phyloP scores from a whole-genome alignment of 2,113 vertebrate species.

The Jacana jacana region DNA sequence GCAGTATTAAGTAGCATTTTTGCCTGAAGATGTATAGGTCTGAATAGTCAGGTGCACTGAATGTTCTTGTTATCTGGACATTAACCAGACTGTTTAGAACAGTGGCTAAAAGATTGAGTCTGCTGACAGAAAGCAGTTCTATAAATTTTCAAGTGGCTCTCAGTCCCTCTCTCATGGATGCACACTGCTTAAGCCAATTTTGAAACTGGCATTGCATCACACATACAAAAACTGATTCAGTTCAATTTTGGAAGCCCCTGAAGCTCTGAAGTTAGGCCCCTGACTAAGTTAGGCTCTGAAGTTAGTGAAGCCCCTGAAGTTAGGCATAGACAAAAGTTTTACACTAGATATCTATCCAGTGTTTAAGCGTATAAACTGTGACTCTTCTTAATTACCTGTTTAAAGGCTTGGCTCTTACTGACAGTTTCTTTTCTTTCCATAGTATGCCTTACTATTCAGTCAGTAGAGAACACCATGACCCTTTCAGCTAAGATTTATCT shows the following conservation, averaged over 20 bases:
- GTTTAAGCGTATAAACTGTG: neutral
- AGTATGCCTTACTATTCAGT: neutral
- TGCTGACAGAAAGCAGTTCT: neutral
- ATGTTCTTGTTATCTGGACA: neutral
- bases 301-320: neutral
- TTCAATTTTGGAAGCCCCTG: neutral
- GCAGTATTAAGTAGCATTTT: neutral
- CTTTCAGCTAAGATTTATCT: neutral
- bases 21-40: neutral
- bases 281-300: too few relatives aligned
- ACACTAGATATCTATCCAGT: neutral
- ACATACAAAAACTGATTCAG: neutral
- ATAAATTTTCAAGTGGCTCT: neutral
- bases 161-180: neutral
- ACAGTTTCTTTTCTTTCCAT: neutral
- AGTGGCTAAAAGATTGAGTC: neutral
- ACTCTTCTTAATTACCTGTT: neutral
- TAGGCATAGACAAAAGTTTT: neutral
- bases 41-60: too few relatives aligned
- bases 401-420: neutral
- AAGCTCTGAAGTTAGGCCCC: neutral
- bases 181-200: neutral
- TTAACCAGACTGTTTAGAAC: neutral
- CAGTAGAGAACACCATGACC: neutral
- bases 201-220: neutral